Evolutionary conservation across 2,113 vertebrate genomes (phyloP), one percentile per base, ranked within the genome.

Genomic region (Atlantisia rogersi): DNA sequence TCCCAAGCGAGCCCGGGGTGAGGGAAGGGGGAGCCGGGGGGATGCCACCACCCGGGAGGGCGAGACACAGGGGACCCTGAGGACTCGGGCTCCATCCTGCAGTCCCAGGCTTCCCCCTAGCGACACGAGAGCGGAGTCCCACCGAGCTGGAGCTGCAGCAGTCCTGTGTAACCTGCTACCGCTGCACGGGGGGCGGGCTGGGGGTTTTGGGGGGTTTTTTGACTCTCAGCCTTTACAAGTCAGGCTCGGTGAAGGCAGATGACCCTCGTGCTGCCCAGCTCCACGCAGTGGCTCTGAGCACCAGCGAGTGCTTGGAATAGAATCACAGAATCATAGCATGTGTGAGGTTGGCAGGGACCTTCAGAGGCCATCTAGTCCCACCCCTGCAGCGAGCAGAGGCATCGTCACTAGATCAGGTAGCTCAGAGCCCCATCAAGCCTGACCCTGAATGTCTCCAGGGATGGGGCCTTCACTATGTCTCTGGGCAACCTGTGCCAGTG

Each of bases 81-180:
- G 6, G 28, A 32, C 22, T 15, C 15, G 31, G 1, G 63, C 44
- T 48, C 40, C 88, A 10, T 92, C 14, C 88, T 0, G 0, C 76
- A 13, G 39, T 32, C 37, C 58, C 15, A 90, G 17, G 71, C 68
- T 93, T 81, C 95, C 94, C 95, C 31, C 93, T 96, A 93, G 95
- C 69, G 96, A 83, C 70, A 3, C 4, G 4, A 53, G 12, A 62
- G 44, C 35, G 56, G 53, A 29, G 12, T 7, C 8, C 29, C 10
- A 5, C 20, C 19, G 3, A 35, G 39, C 3, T 3, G 44, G 53
- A 15, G 21, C 1, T 16, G 55, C 71, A 20, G 42, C 20, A 1
- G 0, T 0, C 4, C 1, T 0, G 2, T 35, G 28, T 16, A 31
- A 28, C 1, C 44, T 3, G 19, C 12, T 5, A 2, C 1, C 2